A percentile compares a stretch with the other conserved stretches of the same genome.
These are phyloP conservation scores for Ptilorrhoa leucosticta DNA, from an alignment of 2,113 vertebrate genomes.

Conservation along the genomic window DNA sequence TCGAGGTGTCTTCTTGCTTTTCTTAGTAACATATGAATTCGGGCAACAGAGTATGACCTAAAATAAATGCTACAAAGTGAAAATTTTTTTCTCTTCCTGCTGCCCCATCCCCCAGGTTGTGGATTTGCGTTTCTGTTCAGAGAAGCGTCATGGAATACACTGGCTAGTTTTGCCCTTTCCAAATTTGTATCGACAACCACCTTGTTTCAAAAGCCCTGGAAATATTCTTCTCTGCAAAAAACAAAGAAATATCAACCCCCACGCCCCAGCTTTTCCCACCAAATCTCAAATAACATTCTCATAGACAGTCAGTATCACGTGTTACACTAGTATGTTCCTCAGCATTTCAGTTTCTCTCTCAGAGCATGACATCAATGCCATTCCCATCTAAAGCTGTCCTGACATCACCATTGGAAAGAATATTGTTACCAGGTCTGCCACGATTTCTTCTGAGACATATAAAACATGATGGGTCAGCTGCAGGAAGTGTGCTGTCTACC, in stretches of 20 bases:
- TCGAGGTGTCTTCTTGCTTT: neutral
- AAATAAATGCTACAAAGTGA: too few relatives aligned
- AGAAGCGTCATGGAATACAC: neutral
- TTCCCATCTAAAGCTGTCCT: neutral
- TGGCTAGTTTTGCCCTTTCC: neutral
- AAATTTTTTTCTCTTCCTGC: neutral
- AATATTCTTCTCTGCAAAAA: neutral
- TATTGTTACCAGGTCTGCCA: neutral
- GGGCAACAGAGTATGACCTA: too few relatives aligned
- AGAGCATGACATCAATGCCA: neutral
- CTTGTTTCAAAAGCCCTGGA: neutral
- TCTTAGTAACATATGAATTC: too few relatives aligned
- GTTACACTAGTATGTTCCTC: neutral
- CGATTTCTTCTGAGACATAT: neutral
- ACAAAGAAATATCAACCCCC: neutral
- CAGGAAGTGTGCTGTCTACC: neutral
- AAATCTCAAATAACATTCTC: neutral
- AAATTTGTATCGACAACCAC: neutral
- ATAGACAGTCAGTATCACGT: neutral
- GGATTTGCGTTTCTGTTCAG: neutral
- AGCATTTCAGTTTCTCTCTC: neutral
- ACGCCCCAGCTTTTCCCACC: neutral
- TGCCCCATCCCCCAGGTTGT: rapidly evolving
- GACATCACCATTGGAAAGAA: neutral
- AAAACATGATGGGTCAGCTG: neutral